Evolutionary conservation across 2,888 invertebrate species (phyloP).

Genomic region (Iphiclides podalirius): DNA sequence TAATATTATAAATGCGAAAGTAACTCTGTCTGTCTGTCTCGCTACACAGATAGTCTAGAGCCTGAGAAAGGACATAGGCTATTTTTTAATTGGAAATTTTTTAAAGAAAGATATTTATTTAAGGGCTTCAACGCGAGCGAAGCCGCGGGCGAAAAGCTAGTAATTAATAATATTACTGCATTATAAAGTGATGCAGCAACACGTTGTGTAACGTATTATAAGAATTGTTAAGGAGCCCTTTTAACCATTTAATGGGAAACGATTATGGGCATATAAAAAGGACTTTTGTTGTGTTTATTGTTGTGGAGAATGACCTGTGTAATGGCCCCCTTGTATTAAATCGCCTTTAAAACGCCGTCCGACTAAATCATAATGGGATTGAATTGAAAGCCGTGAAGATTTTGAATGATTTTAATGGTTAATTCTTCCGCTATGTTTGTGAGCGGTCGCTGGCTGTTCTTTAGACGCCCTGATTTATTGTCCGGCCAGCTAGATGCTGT

Average conservation of each 20-base stretch:
- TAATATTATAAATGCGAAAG: no score
- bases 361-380: conserved; percentile 70
- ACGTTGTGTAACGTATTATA: conserved; percentile 8
- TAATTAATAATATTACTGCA: no score
- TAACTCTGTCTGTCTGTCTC: no score
- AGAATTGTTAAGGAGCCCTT: conserved; percentile 44
- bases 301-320: conserved; percentile 68
- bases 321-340: conserved; percentile 70
- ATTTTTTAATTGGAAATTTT: no score
- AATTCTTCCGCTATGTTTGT: conserved; percentile 61
- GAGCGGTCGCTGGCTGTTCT: conserved; percentile 55
- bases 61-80: no score
- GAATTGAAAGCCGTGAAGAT: conserved; percentile 74
- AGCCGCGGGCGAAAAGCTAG: no score
- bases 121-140: no score
- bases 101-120: no score
- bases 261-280: conserved; percentile 56
- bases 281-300: conserved; percentile 61
- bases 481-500: conserved; percentile 59
- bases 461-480: conserved; percentile 65
- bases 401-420: conserved; percentile 71
- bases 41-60: no score
- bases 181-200: no score
- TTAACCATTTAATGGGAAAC: conserved; percentile 63
- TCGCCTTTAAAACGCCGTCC: conserved; percentile 64